A percentile compares a stretch with the other conserved stretches of the same genome.
Evolutionary conservation across 2,888 invertebrate genomes (phyloP).

Genomic region (Leptarthrus brevirostris): DNA sequence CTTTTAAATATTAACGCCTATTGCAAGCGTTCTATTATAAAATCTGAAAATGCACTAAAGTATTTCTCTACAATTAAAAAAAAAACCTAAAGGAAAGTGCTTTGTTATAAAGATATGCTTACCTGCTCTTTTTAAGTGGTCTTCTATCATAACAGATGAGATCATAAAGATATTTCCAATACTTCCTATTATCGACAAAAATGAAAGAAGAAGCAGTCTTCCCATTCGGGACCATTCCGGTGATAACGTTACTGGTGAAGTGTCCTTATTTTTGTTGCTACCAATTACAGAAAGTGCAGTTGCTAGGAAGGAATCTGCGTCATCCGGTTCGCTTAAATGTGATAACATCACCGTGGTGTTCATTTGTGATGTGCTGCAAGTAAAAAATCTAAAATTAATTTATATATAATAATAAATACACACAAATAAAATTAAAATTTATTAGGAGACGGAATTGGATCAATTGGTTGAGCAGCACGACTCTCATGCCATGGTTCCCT

Average conservation of each 20-base stretch:
- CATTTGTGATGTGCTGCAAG: slow-evolving; percentile 13
- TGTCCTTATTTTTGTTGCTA: slow-evolving; percentile 55
- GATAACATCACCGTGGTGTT: slow-evolving; percentile 33
- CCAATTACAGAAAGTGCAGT: slow-evolving; percentile 55
- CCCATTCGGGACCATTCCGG: slow-evolving; percentile 77
- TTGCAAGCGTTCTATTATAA: slow-evolving; percentile 15
- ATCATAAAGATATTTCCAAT: slow-evolving; percentile 83
- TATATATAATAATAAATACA: too few species aligned
- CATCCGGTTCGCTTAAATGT: slow-evolving; percentile 38
- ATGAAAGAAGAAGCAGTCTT: slow-evolving; percentile 73
- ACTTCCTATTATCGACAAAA: slow-evolving; percentile 75
- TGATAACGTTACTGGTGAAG: slow-evolving; percentile 75
- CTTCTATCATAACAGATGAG: slow-evolving; percentile 78
- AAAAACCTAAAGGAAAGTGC: slow-evolving; percentile 10
- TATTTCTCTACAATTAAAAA: neutral
- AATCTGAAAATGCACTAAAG: slow-evolving; percentile 19
- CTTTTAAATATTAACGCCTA: slow-evolving; percentile 5
- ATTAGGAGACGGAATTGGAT: too few species aligned
- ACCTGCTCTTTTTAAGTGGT: slow-evolving; percentile 77
- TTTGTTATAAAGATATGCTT: slow-evolving; percentile 49
- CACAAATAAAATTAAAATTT: too few species aligned
- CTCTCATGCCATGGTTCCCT: too few species aligned
- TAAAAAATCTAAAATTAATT: neutral
- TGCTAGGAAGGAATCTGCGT: slow-evolving; percentile 52
- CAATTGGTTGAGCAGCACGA: too few species aligned